Percentiles rank a stretch among this genome's conserved stretches.
Conservation (phyloP, 2,888 invertebrate genomes). For the Himalopsyche japonica region DNA sequence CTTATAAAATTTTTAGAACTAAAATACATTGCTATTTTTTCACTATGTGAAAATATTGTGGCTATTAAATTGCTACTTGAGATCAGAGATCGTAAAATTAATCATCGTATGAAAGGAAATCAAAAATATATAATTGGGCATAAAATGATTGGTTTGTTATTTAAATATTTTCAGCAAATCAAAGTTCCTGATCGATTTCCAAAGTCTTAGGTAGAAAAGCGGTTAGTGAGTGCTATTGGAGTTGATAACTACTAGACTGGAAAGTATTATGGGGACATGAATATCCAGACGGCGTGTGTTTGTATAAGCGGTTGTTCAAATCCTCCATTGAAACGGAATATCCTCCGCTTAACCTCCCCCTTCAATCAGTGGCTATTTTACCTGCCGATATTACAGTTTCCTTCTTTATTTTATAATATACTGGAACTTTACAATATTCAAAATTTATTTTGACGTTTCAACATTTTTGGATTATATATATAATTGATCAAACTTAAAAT, state of each 20-base stretch:
- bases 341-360: background rate
- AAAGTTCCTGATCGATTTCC: background rate
- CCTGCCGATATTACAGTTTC: background rate
- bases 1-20: too few species aligned
- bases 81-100: too few species aligned
- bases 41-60: too few species aligned
- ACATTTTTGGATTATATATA: too few species aligned
- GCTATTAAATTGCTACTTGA: too few species aligned
- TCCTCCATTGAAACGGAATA: background rate
- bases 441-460: too few species aligned
- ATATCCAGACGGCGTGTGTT: background rate
- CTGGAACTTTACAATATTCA: background rate
- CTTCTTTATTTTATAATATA: background rate
- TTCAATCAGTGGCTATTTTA: background rate
- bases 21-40: too few species aligned
- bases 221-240: background rate
- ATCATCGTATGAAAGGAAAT: too few species aligned
- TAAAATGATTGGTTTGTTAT: too few species aligned
- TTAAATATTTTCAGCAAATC: too few species aligned
- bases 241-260: conserved; percentile 34
- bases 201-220: background rate
- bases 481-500: too few species aligned
- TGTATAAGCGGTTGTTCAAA: background rate
- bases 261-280: conserved; percentile 37
- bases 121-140: too few species aligned